A percentile compares a stretch with the other conserved stretches of the same genome.
These are phyloP conservation scores for Pandemis cinnamomeana DNA, from an alignment of 2,888 invertebrate genomes.

Conservation along the genomic window DNA sequence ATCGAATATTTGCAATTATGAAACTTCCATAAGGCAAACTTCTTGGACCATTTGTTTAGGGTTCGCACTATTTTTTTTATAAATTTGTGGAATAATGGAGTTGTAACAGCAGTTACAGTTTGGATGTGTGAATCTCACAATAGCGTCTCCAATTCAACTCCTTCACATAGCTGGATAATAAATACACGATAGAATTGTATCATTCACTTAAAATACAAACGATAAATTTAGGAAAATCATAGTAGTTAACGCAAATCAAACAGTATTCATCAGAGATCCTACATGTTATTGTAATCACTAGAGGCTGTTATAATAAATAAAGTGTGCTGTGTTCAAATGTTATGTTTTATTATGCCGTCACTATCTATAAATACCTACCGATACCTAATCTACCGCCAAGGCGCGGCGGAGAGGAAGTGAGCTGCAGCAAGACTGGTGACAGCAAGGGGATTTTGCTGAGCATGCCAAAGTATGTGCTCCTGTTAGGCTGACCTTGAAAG, in stretches of 20 bases:
- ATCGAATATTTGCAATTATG: slow-evolving; percentile 23
- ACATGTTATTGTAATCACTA: slow-evolving; percentile 51
- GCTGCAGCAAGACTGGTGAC: too few relatives aligned
- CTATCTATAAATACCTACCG: background rate
- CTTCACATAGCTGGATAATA: background rate
- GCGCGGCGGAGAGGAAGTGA: too few relatives aligned
- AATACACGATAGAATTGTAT: background rate
- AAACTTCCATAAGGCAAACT: background rate
- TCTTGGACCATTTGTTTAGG: background rate
- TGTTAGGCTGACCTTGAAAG: too few relatives aligned
- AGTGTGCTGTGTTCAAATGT: slow-evolving; percentile 52
- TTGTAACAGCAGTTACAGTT: slow-evolving; percentile 12
- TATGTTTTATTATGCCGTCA: slow-evolving; percentile 48
- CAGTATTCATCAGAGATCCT: slow-evolving; percentile 74
- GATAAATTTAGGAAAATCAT: slow-evolving; percentile 17
- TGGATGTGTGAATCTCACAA: slow-evolving; percentile 44
- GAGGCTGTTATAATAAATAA: slow-evolving; percentile 77
- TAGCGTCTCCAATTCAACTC: background rate
- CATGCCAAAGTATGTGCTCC: too few relatives aligned
- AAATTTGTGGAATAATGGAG: slow-evolving; percentile 20
- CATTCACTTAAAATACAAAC: background rate
- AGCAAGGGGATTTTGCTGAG: too few relatives aligned
- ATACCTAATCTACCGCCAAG: too few relatives aligned
- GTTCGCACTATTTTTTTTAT: slow-evolving; percentile 7
- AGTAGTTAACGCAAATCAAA: slow-evolving; percentile 44